Base-by-base conservation (phyloP, 2,113 vertebrate species). In the Benitochromis conjunctus region DNA sequence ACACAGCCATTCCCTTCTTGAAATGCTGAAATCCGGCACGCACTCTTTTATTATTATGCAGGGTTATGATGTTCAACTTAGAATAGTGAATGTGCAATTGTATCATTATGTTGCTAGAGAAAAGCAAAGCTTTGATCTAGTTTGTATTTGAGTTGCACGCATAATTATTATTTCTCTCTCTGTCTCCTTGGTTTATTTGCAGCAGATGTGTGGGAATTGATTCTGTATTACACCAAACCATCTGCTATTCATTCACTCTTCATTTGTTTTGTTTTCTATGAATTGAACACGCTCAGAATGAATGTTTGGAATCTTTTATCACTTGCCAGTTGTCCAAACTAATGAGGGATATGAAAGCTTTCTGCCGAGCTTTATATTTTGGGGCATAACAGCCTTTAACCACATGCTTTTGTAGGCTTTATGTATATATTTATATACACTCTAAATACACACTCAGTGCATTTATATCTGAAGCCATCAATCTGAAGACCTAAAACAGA, bases 201-300 rank as follows among this genome's bases (percentile, higher is more conserved):
- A 88, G 91, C 95, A 96, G 93, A 95, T 95, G 95, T 95, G 92
- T 90, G 81, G 78, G 58, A 92, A 93, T 92, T 81, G 81, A 95
- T 92, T 95, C 83, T 89, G 84, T 80, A 89, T 87, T 88, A 88
- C 85, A 92, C 85, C 82, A 89, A 88, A 74, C 81, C 95, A 96
- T 94, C 93, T 96, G 96, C 86, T 94, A 48, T 80, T 92, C 88
- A 94, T 95, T 94, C 77, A n/a, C 86, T 71, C 80, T 79, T 89
- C 69, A 82, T 84, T 92, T 89, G 90, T 95, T 95, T 93, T 92
- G 94, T 93, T 93, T 95, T 94, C 88, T 89, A 88, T 94, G 93
- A 93, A 92, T 94, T 86, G 85, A 94, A 92, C 85, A 92, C 80
- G 74, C 86, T 84, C 74, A 85, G 87, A 91, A 91, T 89, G 85